phyloP scores from a whole-genome alignment of 2,113 vertebrate genomes.

The Ornithorhynchus anatinus region DNA sequence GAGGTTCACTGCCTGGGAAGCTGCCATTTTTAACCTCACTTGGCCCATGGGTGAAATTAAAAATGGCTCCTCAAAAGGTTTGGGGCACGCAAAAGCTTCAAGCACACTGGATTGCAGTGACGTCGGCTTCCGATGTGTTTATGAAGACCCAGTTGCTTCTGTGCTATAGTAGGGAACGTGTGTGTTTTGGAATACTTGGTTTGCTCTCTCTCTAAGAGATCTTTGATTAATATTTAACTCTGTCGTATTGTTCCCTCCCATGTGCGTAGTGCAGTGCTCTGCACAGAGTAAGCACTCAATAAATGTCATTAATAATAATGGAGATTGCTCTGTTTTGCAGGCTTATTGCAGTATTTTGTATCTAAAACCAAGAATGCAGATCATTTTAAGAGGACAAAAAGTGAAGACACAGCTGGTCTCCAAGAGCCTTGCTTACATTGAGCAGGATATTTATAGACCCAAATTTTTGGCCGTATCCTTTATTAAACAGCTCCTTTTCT shows the following conservation, averaged over 20 bases:
- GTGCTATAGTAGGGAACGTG: background rate
- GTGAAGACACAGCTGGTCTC: conserved; percentile 92
- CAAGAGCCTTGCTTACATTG: conserved; percentile 87
- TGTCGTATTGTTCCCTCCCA: too few relatives aligned
- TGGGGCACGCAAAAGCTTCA: too few relatives aligned
- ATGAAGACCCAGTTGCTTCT: background rate
- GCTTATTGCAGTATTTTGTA: conserved; percentile 97
- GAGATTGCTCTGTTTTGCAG: conserved; percentile 65
- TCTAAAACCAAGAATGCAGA: conserved; percentile 94
- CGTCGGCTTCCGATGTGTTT: too few relatives aligned
- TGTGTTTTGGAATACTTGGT: background rate
- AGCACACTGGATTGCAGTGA: too few relatives aligned
- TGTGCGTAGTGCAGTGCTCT: too few relatives aligned
- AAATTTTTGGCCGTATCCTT: conserved; percentile 87
- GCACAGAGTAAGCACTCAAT: too few relatives aligned
- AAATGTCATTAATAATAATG: too few relatives aligned
- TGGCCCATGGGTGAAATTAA: too few relatives aligned
- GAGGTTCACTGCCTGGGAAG: too few relatives aligned
- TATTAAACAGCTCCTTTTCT: background rate
- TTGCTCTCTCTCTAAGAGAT: background rate
- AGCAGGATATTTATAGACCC: conserved; percentile 86
- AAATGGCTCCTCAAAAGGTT: too few relatives aligned
- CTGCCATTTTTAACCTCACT: too few relatives aligned
- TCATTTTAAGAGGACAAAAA: conserved; percentile 87
- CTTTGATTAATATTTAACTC: too few relatives aligned